Percentiles rank a stretch among this genome's conserved stretches.
These are phyloP conservation scores for Syncerus caffer DNA, from an alignment of 2,797 vertebrate genomes.

Conservation along the genomic window DNA sequence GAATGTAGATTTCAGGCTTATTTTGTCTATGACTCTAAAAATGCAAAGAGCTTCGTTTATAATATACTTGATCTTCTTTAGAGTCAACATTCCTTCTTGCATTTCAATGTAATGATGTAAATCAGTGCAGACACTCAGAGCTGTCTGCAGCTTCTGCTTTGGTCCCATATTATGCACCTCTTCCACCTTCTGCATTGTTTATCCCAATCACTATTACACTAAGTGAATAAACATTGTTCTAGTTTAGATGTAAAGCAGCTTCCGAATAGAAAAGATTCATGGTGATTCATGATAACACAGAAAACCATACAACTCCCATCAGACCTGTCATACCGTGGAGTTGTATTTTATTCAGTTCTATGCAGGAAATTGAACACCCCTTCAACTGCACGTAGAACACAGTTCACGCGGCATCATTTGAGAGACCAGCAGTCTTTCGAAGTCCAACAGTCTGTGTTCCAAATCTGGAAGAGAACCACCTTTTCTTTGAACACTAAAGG, in stretches of 20 bases:
- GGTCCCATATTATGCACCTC: neutral
- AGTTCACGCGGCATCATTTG: neutral
- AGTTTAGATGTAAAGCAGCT: neutral
- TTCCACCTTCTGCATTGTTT: constrained; percentile 25
- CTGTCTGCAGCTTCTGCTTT: neutral
- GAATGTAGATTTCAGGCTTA: constrained; percentile 29
- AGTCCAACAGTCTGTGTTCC: neutral
- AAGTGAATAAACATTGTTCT: neutral
- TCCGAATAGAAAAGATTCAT: neutral
- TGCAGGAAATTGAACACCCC: neutral
- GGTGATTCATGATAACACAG: neutral
- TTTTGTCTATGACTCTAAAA: constrained; percentile 6
- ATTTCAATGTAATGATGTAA: constrained; percentile 56
- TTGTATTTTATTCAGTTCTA: neutral
- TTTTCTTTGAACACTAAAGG: neutral
- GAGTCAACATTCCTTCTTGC: constrained; percentile 46
- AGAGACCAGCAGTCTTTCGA: neutral
- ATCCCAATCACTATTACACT: neutral
- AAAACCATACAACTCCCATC: neutral
- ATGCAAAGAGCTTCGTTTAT: constrained; percentile 44
- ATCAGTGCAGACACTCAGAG: constrained; percentile 23
- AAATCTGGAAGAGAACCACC: neutral
- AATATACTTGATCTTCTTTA: constrained; percentile 48
- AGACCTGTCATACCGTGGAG: neutral
- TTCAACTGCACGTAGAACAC: neutral